phyloP scores from a whole-genome alignment of 2,797 vertebrate genomes.

The Chloroceryle inda region DNA sequence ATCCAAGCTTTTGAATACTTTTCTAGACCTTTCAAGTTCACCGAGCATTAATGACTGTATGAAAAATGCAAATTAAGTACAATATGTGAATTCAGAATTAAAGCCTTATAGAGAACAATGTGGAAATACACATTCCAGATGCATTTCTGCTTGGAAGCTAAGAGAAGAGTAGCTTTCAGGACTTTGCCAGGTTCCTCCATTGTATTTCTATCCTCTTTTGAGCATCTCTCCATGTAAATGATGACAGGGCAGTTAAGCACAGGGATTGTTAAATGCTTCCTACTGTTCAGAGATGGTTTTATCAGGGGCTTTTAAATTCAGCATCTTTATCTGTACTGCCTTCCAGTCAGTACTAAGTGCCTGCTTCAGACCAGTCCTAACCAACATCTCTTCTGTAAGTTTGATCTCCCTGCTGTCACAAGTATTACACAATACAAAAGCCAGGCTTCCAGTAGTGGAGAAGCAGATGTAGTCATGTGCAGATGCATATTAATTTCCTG shows the following conservation, averaged over 20 bases:
- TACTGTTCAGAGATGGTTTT: neutral
- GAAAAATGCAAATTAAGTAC: slow-evolving; percentile 65
- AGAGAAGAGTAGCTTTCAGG: slow-evolving; percentile 31
- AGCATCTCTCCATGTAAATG: slow-evolving; percentile 31
- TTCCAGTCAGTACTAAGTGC: neutral
- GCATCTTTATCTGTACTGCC: neutral
- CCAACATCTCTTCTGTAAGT: neutral
- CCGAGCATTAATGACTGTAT: slow-evolving; percentile 28
- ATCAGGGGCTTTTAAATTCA: slow-evolving; percentile 33
- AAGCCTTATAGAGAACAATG: slow-evolving; percentile 31
- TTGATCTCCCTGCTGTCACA: slow-evolving; percentile 5
- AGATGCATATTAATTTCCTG: neutral
- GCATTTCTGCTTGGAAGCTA: slow-evolving; percentile 39
- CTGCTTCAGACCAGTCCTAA: neutral
- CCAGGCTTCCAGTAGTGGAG: neutral
- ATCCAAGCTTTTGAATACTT: slow-evolving; percentile 61
- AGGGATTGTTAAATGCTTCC: slow-evolving; percentile 25
- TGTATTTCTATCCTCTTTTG: slow-evolving; percentile 33
- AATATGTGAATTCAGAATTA: slow-evolving; percentile 61
- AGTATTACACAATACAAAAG: neutral
- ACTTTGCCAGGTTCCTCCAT: slow-evolving; percentile 51
- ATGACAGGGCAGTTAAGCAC: slow-evolving; percentile 38
- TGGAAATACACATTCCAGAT: slow-evolving; percentile 45
- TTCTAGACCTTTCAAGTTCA: slow-evolving; percentile 67
- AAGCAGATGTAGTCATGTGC: neutral